Conservation (phyloP, 1,140 invertebrate genomes). For the Fopius arisanus region DNA sequence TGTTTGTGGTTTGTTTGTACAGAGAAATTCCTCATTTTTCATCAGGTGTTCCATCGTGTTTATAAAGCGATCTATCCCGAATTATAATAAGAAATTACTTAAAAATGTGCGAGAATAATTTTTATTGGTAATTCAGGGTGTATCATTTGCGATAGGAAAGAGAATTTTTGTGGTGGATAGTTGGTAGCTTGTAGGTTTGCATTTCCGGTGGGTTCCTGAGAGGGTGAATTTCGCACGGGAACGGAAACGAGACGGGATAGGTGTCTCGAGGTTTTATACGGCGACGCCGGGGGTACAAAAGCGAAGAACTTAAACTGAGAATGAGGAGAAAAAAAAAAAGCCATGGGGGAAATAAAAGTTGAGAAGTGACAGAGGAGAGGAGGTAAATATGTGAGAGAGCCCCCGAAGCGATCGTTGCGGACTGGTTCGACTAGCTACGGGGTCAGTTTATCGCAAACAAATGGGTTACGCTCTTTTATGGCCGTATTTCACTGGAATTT, state of each 20-base stretch:
- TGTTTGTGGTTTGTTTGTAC: too few species aligned
- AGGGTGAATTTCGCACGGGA: background rate
- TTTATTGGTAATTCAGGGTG: background rate
- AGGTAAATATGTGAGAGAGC: constrained; percentile 10
- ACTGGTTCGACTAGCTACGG: constrained; percentile 52
- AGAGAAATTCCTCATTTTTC: too few species aligned
- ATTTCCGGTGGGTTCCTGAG: background rate
- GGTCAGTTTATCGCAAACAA: constrained; percentile 65
- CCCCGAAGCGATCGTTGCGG: constrained; percentile 3
- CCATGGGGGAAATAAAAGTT: background rate
- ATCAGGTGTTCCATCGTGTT: too few species aligned
- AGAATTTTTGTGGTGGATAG: background rate
- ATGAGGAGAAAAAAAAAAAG: background rate
- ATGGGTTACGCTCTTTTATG: constrained; percentile 59
- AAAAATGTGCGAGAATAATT: background rate
- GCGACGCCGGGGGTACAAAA: background rate
- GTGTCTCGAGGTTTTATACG: background rate
- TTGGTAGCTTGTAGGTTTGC: background rate
- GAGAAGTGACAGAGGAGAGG: background rate
- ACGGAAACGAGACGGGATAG: background rate
- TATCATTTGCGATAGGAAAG: background rate
- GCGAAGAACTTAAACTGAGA: background rate
- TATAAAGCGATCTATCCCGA: too few species aligned
- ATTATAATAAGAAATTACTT: background rate
- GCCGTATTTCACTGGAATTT: constrained; percentile 63